These are phyloP conservation scores for Drosophila longiperda DNA, from an alignment of 2,888 invertebrate species.

Conservation along the genomic window DNA sequence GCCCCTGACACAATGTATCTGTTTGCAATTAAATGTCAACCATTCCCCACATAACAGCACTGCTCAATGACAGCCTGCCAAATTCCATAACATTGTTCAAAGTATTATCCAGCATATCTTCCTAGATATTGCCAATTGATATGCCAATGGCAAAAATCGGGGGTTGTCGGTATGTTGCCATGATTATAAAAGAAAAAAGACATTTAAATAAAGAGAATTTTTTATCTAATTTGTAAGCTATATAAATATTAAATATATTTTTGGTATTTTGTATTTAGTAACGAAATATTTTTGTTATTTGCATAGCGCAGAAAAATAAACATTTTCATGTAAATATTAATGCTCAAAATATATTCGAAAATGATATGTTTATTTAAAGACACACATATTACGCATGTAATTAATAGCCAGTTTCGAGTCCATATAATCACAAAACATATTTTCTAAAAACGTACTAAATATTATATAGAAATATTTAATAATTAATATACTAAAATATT, in stretches of 20 bases:
- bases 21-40: constrained; percentile 80
- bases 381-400: not conserved
- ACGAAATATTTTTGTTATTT: not conserved
- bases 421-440: not conserved
- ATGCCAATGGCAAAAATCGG: constrained; percentile 3
- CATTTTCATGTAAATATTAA: not conserved
- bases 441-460: not conserved
- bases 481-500: not conserved
- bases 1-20: constrained; percentile 78
- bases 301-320: not conserved
- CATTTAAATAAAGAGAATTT: not conserved
- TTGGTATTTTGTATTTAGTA: not conserved
- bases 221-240: not conserved
- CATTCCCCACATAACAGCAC: constrained; percentile 49
- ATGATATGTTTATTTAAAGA: not conserved
- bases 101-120: constrained; percentile 49
- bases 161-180: not conserved
- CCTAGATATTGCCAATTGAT: not conserved
- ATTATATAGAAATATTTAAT: not conserved
- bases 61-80: constrained; percentile 61
- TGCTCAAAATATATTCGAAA: not conserved
- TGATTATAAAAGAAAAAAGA: not conserved
- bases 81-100: constrained; percentile 43
- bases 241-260: not conserved
- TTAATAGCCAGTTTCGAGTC: not conserved